phyloP scores from a whole-genome alignment of 2,113 vertebrate species.

The Thomomys bottae region DNA sequence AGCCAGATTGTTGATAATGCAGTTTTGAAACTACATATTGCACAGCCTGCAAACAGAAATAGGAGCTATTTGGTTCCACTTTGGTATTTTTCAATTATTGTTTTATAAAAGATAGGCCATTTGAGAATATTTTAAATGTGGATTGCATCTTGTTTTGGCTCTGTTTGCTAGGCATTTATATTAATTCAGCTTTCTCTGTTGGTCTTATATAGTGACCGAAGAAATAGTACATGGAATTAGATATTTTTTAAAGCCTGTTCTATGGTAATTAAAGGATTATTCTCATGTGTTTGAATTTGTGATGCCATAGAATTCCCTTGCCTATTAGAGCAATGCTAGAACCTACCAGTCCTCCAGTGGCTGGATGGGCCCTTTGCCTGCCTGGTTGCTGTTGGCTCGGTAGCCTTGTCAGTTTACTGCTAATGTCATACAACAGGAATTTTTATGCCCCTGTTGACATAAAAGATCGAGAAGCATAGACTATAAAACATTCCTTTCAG shows the following conservation, averaged over 20 bases:
- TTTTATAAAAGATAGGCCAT: conserved; percentile 56
- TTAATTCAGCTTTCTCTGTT: not conserved
- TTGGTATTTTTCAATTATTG: conserved; percentile 66
- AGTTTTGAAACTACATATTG: conserved; percentile 43
- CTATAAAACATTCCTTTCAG: not conserved
- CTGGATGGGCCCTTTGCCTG: no score
- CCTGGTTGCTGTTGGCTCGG: not conserved
- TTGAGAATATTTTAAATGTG: conserved; percentile 45
- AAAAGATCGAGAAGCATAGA: not conserved
- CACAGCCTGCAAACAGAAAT: conserved; percentile 29
- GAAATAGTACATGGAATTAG: not conserved
- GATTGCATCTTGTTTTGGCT: conserved; percentile 50
- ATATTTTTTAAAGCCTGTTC: not conserved
- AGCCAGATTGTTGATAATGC: conserved; percentile 39
- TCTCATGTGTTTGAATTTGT: not conserved
- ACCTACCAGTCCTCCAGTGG: rapidly evolving
- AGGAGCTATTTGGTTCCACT: conserved; percentile 59
- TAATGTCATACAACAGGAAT: not conserved
- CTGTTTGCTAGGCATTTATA: conserved; percentile 19
- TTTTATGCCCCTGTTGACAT: not conserved
- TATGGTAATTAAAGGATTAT: not conserved
- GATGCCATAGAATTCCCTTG: not conserved
- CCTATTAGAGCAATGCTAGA: not conserved
- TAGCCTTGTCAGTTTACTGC: not conserved
- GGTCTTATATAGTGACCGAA: not conserved